These are phyloP conservation scores for Drosophila macrothrix DNA, from an alignment of 2,888 invertebrate genomes.

Conservation along the genomic window DNA sequence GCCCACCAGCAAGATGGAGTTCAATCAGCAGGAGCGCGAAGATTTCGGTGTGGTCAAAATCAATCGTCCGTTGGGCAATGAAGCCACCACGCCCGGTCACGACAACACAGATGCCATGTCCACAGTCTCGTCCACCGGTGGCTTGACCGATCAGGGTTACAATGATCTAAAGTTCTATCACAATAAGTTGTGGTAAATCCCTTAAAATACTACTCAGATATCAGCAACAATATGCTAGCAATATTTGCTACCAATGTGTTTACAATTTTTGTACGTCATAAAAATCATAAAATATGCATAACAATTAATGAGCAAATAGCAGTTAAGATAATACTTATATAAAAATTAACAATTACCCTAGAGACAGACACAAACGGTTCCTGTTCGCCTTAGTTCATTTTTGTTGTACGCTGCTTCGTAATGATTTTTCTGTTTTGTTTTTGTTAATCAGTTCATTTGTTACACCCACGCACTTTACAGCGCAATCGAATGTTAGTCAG, in stretches of 20 bases:
- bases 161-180: constrained; percentile 92
- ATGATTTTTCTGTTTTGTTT: constrained; percentile 49
- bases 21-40: constrained; percentile 83
- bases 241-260: constrained; percentile 41
- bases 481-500: constrained; percentile 48
- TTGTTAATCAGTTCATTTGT: constrained; percentile 75
- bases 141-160: constrained; percentile 88
- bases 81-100: constrained; percentile 64
- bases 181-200: constrained; percentile 90
- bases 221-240: constrained; percentile 30
- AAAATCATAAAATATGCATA: constrained; percentile 36
- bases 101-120: constrained; percentile 84
- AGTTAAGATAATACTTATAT: constrained; percentile 53
- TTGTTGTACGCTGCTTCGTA: constrained; percentile 57
- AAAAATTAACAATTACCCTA: constrained; percentile 35
- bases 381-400: constrained; percentile 59
- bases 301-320: constrained; percentile 47
- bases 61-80: constrained; percentile 81
- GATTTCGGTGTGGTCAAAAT: constrained; percentile 84
- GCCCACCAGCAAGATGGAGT: constrained; percentile 85
- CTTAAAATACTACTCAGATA: constrained; percentile 3
- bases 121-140: constrained; percentile 83
- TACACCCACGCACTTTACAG: constrained; percentile 67
- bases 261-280: constrained; percentile 64
- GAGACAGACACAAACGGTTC: constrained; percentile 60